phyloP scores from a whole-genome alignment of 2,888 invertebrate genomes.

The Hirudinaria manillensis region DNA sequence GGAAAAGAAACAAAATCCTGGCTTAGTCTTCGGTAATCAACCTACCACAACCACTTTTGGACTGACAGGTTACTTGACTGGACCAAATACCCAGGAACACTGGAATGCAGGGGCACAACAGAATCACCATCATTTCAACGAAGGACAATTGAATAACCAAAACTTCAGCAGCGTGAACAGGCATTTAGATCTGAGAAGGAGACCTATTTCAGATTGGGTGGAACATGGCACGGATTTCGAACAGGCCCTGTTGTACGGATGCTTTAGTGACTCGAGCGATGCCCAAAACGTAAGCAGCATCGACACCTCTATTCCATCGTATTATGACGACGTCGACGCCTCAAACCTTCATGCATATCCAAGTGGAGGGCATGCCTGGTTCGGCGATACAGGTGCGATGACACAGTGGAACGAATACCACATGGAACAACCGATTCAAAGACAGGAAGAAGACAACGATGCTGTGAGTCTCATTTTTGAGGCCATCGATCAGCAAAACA shows the following conservation, averaged over 20 bases:
- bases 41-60: too few relatives aligned
- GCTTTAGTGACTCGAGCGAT: too few relatives aligned
- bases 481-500: background rate
- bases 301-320: too few relatives aligned
- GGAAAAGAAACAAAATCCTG: too few relatives aligned
- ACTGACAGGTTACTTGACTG: too few relatives aligned
- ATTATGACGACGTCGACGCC: background rate
- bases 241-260: background rate
- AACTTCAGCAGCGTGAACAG: slow-evolving; percentile 7
- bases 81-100: background rate
- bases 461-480: background rate
- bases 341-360: background rate
- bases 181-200: slow-evolving; percentile 18
- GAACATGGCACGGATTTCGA: slow-evolving; percentile 8
- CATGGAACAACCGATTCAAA: background rate
- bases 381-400: background rate
- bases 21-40: too few relatives aligned
- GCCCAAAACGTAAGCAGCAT: too few relatives aligned
- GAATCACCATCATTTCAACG: background rate
- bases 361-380: background rate
- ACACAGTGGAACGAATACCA: too few relatives aligned
- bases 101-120: background rate
- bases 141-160: background rate
- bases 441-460: background rate
- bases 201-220: slow-evolving; percentile 24